phyloP scores from a whole-genome alignment of 2,888 invertebrate genomes.

The Agapetus fuscipes region DNA sequence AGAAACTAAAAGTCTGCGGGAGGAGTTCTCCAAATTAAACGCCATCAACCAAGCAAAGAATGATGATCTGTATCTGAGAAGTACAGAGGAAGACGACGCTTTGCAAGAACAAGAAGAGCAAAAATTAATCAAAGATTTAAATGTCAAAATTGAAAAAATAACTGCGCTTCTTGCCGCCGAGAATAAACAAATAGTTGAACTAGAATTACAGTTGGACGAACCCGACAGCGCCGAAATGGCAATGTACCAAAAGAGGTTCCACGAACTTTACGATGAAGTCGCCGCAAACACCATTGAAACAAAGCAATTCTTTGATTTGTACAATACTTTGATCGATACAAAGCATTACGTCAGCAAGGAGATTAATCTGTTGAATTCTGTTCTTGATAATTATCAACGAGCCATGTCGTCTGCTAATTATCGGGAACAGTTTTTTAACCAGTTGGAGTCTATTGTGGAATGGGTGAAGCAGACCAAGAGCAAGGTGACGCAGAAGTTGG shows the following conservation, averaged over 20 bases:
- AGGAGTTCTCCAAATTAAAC: conserved; percentile 13
- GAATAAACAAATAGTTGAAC: conserved; percentile 61
- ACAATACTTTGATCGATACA: conserved; percentile 93
- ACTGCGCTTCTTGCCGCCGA: conserved; percentile 53
- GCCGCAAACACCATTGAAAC: conserved; percentile 94
- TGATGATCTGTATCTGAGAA: background rate
- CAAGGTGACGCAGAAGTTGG: conserved; percentile 56
- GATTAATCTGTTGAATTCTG: conserved; percentile 76
- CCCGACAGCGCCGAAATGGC: conserved; percentile 59
- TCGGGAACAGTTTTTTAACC: conserved; percentile 82
- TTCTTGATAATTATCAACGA: conserved; percentile 79
- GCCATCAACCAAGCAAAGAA: conserved; percentile 1
- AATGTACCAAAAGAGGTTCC: conserved; percentile 23
- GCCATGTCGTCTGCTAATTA: conserved; percentile 74
- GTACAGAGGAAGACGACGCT: background rate
- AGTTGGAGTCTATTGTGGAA: conserved; percentile 83
- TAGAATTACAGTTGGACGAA: conserved; percentile 64
- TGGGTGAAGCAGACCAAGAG: conserved; percentile 79
- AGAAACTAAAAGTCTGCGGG: conserved; percentile 12
- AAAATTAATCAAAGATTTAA: conserved; percentile 7
- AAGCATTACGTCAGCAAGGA: conserved; percentile 89
- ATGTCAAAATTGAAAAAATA: conserved; percentile 28
- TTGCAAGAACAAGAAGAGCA: background rate
- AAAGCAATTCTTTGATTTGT: conserved; percentile 93
- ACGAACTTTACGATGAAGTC: conserved; percentile 48